phyloP scores from a whole-genome alignment of 2,797 vertebrate species.

The Squalus acanthias region DNA sequence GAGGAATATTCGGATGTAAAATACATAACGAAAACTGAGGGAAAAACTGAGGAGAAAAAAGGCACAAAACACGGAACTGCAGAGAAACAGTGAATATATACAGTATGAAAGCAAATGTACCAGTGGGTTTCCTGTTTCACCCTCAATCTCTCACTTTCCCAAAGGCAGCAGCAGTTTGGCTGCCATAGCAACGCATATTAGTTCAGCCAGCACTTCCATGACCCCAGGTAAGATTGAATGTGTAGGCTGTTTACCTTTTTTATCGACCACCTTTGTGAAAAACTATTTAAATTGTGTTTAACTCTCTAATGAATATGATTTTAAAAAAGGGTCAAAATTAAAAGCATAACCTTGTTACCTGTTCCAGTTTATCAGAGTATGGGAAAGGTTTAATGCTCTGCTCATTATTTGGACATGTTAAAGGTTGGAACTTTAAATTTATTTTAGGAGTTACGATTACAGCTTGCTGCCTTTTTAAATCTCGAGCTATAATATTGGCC shows the following conservation, averaged over 20 bases:
- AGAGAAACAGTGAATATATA: background rate
- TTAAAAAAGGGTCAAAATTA: background rate
- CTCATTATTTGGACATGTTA: background rate
- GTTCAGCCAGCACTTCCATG: background rate
- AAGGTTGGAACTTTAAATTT: background rate
- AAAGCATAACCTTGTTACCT: too few species aligned
- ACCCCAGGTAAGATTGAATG: slow-evolving; percentile 29
- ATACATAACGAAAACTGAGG: background rate
- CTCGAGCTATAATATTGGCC: background rate
- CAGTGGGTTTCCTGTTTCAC: background rate
- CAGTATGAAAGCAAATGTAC: background rate
- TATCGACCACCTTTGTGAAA: background rate
- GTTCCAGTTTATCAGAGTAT: background rate
- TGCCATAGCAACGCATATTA: slow-evolving; percentile 31
- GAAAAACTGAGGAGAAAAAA: background rate
- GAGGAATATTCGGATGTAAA: background rate
- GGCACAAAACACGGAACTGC: background rate
- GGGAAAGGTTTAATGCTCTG: background rate
- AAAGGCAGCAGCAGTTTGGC: background rate
- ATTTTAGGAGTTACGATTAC: background rate
- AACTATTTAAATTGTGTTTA: background rate
- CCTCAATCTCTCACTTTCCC: background rate
- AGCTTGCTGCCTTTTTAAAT: background rate
- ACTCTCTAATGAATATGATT: background rate
- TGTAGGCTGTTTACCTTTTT: slow-evolving; percentile 1